Percentiles rank a stretch among this genome's conserved stretches.
Conservation (phyloP, 2,888 invertebrate genomes). For the Drosophila planitibia region DNA sequence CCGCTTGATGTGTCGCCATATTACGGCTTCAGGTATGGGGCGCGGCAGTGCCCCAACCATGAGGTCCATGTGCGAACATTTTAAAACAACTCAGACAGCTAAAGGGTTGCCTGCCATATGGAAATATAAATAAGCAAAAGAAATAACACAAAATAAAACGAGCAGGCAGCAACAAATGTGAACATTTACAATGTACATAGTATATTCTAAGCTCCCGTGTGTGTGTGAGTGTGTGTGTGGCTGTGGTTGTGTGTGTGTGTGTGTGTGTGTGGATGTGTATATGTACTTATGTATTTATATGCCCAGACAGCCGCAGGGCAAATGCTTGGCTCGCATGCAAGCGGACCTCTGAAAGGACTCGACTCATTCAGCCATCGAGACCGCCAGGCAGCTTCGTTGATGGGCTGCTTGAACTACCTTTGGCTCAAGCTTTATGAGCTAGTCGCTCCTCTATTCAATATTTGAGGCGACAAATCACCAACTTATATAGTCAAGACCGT, state of each 20-base stretch:
- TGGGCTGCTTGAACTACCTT: constrained; percentile 33
- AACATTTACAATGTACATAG: constrained; percentile 27
- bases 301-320: constrained; percentile 64
- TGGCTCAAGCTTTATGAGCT: constrained; percentile 54
- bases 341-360: constrained; percentile 61
- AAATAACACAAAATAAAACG: constrained; percentile 13
- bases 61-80: constrained; percentile 39
- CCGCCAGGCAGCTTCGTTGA: background rate
- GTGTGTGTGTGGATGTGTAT: background rate
- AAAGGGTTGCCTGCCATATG: constrained; percentile 43
- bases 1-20: constrained; percentile 34
- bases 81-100: constrained; percentile 53
- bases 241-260: background rate
- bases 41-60: constrained; percentile 9
- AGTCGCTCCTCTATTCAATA: constrained; percentile 56
- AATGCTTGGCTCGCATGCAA: constrained; percentile 72
- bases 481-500: constrained; percentile 10
- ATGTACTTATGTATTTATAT: constrained; percentile 11
- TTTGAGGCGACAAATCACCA: constrained; percentile 49
- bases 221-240: background rate
- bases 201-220: constrained; percentile 18
- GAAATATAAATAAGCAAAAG: constrained; percentile 38
- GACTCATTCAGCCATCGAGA: constrained; percentile 13
- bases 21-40: constrained; percentile 30
- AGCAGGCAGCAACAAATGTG: constrained; percentile 43